phyloP scores from a whole-genome alignment of 2,888 invertebrate species.

The Eupithecia vulgata region DNA sequence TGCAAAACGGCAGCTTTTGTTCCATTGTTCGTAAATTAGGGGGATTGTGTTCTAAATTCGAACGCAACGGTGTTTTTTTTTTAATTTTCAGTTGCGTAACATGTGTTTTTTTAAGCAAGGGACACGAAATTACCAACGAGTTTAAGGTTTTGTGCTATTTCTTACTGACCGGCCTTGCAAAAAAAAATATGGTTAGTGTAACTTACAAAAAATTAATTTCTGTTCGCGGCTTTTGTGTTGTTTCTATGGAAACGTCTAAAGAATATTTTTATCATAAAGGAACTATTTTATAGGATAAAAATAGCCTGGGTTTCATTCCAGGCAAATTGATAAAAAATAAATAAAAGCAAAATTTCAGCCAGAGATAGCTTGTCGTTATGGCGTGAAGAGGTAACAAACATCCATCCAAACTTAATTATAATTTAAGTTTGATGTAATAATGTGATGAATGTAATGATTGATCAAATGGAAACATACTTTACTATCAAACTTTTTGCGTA shows the following conservation, averaged over 20 bases:
- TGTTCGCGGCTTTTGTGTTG: no score
- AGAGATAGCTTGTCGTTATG: no score
- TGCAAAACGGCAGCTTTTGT: slow-evolving; percentile 57
- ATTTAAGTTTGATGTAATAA: no score
- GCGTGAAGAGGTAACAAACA: no score
- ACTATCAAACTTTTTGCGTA: slow-evolving; percentile 5
- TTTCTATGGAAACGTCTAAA: no score
- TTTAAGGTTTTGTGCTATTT: slow-evolving; percentile 25
- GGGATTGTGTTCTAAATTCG: slow-evolving; percentile 50
- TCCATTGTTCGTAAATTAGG: slow-evolving; percentile 54
- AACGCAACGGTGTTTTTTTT: slow-evolving; percentile 41
- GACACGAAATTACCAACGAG: slow-evolving; percentile 25
- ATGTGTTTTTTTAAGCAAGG: not conserved
- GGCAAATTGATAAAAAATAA: no score
- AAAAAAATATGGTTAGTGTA: slow-evolving; percentile 7
- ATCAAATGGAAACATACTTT: slow-evolving; percentile 3
- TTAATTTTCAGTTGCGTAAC: slow-evolving; percentile 23
- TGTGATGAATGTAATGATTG: not conserved
- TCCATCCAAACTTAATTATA: no score
- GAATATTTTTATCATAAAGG: no score
- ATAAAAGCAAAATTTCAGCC: no score
- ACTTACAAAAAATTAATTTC: no score
- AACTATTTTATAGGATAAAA: no score
- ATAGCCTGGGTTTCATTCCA: no score
- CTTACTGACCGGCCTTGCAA: slow-evolving; percentile 22